phyloP scores from a whole-genome alignment of 2,113 vertebrate species.

The Oncorhynchus gorbuscha region DNA sequence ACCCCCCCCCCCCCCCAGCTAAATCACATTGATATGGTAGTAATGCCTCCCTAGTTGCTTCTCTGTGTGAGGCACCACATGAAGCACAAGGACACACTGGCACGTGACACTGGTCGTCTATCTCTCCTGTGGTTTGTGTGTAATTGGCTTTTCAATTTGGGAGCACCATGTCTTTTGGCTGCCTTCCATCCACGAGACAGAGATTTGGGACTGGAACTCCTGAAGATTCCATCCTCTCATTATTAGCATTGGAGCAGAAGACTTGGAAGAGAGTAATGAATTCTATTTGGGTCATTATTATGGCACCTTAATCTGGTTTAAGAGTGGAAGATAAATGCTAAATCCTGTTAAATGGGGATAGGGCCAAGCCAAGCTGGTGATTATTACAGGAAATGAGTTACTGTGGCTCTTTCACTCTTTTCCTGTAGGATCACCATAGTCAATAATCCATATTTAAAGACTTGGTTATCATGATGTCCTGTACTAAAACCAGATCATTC shows the following conservation, averaged over 20 bases:
- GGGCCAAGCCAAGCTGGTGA: background rate
- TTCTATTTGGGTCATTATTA: background rate
- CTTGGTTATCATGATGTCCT: too few relatives aligned
- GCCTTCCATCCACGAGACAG: background rate
- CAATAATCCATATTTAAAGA: too few relatives aligned
- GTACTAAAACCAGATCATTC: too few relatives aligned
- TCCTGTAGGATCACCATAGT: too few relatives aligned
- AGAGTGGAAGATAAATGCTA: background rate
- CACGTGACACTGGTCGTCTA: background rate
- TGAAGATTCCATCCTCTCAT: background rate
- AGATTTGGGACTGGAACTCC: background rate
- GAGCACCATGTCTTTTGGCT: background rate
- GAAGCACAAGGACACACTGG: background rate
- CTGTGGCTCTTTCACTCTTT: too few relatives aligned
- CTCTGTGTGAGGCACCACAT: background rate
- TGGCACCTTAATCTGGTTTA: slow-evolving; percentile 1
- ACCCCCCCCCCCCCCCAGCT: background rate
- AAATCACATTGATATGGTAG: background rate
- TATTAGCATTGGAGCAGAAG: background rate
- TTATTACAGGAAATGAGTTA: background rate
- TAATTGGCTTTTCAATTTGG: slow-evolving; percentile 8
- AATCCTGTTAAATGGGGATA: slow-evolving; percentile 5
- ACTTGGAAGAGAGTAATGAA: too few relatives aligned
- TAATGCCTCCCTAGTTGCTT: background rate
- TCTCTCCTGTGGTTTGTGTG: background rate